phyloP scores from a whole-genome alignment of 2,797 vertebrate species.

The Galagoides demidoff region DNA sequence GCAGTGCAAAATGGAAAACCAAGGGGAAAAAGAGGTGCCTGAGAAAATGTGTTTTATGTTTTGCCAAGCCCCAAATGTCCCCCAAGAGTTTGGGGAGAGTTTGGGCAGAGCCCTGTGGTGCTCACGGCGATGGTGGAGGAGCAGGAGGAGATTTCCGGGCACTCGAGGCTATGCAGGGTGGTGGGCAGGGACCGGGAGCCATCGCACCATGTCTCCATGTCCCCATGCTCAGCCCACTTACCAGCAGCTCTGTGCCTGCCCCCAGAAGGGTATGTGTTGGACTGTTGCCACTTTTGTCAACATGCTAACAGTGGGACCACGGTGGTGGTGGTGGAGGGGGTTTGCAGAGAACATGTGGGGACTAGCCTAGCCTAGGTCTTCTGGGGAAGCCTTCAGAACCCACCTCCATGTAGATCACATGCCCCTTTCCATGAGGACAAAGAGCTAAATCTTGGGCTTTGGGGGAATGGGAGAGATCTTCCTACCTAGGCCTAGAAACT shows the following conservation, averaged over 20 bases:
- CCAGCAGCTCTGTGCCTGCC: neutral
- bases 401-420: neutral
- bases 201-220: accelerated
- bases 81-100: accelerated
- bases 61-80: neutral
- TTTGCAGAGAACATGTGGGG: neutral
- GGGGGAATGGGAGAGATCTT: neutral
- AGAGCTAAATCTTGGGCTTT: neutral
- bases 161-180: accelerated
- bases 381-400: neutral
- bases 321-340: neutral
- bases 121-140: accelerated
- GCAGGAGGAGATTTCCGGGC: neutral
- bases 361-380: neutral
- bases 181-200: accelerated
- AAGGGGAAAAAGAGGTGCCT: neutral
- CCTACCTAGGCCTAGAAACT: accelerated
- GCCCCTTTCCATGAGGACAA: neutral
- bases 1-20: neutral
- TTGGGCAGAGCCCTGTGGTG: neutral
- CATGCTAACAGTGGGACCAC: accelerated
- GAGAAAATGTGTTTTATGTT: neutral
- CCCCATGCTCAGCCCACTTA: accelerated
- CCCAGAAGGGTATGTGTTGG: neutral
- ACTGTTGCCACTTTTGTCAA: neutral